phyloP scores from a whole-genome alignment of 2,113 vertebrate species.

The Echinops telfairi region DNA sequence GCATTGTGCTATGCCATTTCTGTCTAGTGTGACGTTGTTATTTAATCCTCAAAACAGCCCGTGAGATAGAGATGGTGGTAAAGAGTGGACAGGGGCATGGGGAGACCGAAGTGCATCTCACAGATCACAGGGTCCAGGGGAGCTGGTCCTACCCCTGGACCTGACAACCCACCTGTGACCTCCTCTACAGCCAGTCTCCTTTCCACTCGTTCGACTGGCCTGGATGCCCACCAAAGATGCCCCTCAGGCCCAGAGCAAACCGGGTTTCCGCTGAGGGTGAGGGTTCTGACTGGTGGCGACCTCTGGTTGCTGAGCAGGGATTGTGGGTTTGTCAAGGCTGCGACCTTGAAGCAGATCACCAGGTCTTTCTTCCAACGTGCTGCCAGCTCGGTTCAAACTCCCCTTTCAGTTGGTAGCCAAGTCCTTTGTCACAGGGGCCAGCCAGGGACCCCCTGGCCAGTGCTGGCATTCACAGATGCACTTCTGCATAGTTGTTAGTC shows the following conservation, averaged over 20 bases:
- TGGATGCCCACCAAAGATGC: background rate
- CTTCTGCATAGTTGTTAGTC: background rate
- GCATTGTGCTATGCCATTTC: background rate
- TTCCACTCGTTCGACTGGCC: background rate
- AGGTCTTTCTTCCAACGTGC: background rate
- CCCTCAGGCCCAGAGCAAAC: background rate
- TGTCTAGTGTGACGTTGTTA: background rate
- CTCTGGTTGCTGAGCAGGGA: background rate
- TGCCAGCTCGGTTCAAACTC: background rate
- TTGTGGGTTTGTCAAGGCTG: background rate
- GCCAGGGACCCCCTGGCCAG: background rate
- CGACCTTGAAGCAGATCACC: background rate
- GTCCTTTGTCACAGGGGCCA: background rate
- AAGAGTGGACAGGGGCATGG: background rate
- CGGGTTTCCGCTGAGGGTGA: background rate
- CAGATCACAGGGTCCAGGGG: constrained; percentile 14
- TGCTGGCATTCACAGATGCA: background rate
- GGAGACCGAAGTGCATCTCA: background rate
- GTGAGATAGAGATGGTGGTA: background rate
- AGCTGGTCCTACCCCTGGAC: background rate
- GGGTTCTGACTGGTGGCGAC: background rate
- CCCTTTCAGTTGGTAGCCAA: background rate
- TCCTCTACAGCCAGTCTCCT: background rate
- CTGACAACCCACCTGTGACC: background rate
- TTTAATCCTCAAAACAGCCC: constrained; percentile 1